Base-by-base conservation (phyloP, 2,888 invertebrate genomes). In the Amphimallon solstitiale region DNA sequence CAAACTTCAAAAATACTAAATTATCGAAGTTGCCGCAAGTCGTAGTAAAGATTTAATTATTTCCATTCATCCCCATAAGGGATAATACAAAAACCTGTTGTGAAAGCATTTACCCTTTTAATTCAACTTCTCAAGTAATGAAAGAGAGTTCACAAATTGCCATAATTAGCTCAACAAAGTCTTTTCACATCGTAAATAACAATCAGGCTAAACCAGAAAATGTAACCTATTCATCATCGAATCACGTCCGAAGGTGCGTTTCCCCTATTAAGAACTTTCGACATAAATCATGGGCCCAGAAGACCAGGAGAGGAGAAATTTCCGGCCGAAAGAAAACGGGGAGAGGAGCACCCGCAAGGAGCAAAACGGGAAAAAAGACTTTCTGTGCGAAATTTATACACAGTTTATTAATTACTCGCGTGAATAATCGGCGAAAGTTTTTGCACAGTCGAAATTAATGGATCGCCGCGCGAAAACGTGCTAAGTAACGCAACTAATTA, bases 231-330 rank as follows among this genome's bases (percentile, higher is more conserved):
- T 54, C 54, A 54, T 54, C 54, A 54, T 54, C 54, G 54, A 40
- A 54, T 54, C 54, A 54, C 54, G 54, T 54, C 54, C 6, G 34
- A 23, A 38, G 38, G 54, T 54, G 54, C 12, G 54, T 40, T 54
- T 54, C 54, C 40, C 21, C 35, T 54, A 54, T 54, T 54, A 54
- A 38, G 40, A 54, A 54, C 38, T 54, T 54, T 54, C 54, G 38
- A 54, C 54, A 54, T 54, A 54, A 54, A 54, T 54, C 54, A 54
- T 38, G 54, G 21, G 15, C 38, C 10, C 12, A 34, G 21, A 21
- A 14, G 54, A 54, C 38, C 12, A n/a, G 12, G 40, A 23, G 23
- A 17, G 6, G 40, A 10, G 6, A 21, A 35, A 54, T 34, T 21
- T 40, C 38, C 54, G 38, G 54, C 6, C 19, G 21, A 14, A 21